phyloP scores from a whole-genome alignment of 2,113 vertebrate genomes.

The Thamnophis sirtalis region DNA sequence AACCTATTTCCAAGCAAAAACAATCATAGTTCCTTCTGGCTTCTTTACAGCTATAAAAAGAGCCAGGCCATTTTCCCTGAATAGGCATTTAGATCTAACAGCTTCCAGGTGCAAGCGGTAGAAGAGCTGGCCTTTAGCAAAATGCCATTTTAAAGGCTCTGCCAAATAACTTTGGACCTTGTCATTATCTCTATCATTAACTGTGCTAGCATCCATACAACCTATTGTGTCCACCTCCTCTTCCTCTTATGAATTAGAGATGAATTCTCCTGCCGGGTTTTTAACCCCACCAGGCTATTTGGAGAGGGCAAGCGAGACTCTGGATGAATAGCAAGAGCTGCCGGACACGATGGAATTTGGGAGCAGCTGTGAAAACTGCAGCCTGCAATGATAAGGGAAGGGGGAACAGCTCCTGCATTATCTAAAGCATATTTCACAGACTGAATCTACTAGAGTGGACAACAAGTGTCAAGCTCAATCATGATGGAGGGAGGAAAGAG shows the following conservation, averaged over 20 bases:
- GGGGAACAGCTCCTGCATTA: conserved; percentile 37
- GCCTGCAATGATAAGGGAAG: not conserved
- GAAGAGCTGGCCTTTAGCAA: not conserved
- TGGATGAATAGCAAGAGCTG: conserved; percentile 58
- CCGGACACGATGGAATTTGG: conserved; percentile 50
- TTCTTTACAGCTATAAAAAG: not conserved
- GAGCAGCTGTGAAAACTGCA: conserved; percentile 43
- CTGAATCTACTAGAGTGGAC: conserved; percentile 39
- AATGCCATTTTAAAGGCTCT: not conserved
- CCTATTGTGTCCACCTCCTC: not conserved
- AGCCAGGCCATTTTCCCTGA: not conserved
- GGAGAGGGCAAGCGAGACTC: not conserved
- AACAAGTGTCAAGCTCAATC: conserved; percentile 49
- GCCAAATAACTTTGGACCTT: not conserved
- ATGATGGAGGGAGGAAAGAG: rapidly evolving
- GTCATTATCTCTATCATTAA: not conserved
- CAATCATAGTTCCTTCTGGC: not conserved
- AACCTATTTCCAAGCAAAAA: not conserved
- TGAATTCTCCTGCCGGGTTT: not conserved
- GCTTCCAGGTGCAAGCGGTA: not conserved
- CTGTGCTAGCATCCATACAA: not conserved
- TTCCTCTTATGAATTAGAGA: not conserved
- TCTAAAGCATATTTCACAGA: conserved; percentile 60
- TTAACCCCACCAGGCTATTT: not conserved
- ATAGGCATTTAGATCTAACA: not conserved